Base-by-base conservation (phyloP, 1,140 invertebrate genomes). In the Bombus pascuorum region DNA sequence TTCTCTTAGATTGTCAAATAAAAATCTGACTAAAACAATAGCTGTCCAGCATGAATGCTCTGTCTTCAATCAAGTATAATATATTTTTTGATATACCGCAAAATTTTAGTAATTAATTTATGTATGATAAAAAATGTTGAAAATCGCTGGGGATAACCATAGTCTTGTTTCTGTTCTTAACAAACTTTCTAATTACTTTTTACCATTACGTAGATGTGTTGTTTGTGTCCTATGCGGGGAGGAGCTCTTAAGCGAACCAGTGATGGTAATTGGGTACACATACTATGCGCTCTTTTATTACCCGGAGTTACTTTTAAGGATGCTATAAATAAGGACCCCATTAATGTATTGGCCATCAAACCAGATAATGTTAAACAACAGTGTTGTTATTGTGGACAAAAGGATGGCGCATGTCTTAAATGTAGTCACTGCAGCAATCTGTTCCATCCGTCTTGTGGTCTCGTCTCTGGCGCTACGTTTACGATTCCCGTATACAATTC, bases 201-300 rank as follows among this genome's bases (percentile, higher is more conserved):
- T 37, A 53, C 6, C 1, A 1, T 53, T 53, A 6, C 3, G 15
- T 72, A 95, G 94, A 94, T 91, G 81, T 95, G 95, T 80, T 95
- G 95, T 77, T 88, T 97, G 72, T 97, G 97, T 92, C 94, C 95
- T 34, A 93, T 97, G 91, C 92, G 96, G 72, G 96, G 97, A 37
- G 97, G 97, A 59, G 96, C 97, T 13, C 89, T 97, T 44, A 97
- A 97, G 89, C 92, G 95, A 37, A 96, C 96, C 15, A 96, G 94
- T 62, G 95, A 96, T 81, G 94, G 95, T 8, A 94, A 95, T 65
- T 96, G 96, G 96, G 95, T 95, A 34, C 96, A 96, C 73, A 92
- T 96, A 39, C 84, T 96, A 4, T 96, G 96, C 87, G 95, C 96
- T 32, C 92, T 96, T 37, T 83, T 96, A 13, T 90, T 96, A 62